Evolutionary conservation across 1,140 invertebrate species (phyloP).

Genomic region (Bombus haemorrhoidalis): DNA sequence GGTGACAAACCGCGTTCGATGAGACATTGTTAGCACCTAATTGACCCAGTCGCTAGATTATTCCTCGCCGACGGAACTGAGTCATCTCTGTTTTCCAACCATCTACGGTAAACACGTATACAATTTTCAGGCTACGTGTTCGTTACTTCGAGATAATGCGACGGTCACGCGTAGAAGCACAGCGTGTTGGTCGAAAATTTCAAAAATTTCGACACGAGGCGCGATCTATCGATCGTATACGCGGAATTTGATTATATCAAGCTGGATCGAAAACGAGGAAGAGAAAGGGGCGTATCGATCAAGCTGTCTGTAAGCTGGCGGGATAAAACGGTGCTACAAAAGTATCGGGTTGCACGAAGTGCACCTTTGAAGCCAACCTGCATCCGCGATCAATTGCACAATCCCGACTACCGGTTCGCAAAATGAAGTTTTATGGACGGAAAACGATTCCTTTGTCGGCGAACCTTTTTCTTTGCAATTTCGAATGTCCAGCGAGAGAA

Average conservation of each 20-base stretch:
- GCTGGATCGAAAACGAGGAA: not conserved
- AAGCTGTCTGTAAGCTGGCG: constrained; percentile 49
- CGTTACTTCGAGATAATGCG: constrained; percentile 25
- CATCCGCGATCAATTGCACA: constrained; percentile 28
- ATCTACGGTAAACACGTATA: not conserved
- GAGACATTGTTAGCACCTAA: constrained; percentile 37
- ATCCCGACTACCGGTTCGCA: constrained; percentile 49
- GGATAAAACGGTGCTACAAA: constrained; percentile 51
- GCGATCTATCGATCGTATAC: not conserved
- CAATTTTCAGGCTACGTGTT: constrained; percentile 11
- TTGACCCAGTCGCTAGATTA: constrained; percentile 10
- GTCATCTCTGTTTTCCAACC: not conserved
- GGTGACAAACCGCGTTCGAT: constrained; percentile 12
- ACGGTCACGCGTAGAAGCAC: not conserved
- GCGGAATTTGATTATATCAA: constrained; percentile 42
- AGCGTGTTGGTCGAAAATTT: not conserved
- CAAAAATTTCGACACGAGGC: not conserved
- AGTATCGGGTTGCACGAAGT: constrained; percentile 56
- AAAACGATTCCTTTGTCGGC: constrained; percentile 31
- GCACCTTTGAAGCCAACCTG: constrained; percentile 34
- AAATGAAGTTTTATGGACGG: constrained; percentile 40
- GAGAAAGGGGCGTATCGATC: constrained; percentile 9
- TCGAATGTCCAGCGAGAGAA: too few relatives aligned
- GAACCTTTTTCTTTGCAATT: not conserved
- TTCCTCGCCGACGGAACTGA: not conserved